Conservation (phyloP, 2,888 invertebrate species). For the Drosophila barbarae region DNA sequence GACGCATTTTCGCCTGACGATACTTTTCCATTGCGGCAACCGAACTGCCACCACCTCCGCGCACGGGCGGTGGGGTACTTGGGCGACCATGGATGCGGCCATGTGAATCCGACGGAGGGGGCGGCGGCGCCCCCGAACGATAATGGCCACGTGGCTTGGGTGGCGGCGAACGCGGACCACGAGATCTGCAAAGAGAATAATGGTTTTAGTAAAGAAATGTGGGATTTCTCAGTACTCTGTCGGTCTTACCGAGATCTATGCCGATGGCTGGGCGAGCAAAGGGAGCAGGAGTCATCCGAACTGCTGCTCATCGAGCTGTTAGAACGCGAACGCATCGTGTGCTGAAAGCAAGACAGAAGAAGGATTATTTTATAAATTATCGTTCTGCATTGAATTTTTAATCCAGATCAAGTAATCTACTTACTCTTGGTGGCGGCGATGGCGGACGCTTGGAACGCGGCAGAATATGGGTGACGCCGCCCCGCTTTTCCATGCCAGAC, state of each 20-base stretch:
- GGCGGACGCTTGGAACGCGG: conserved; percentile 80
- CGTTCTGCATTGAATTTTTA: not conserved
- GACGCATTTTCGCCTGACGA: conserved; percentile 76
- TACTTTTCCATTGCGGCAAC: conserved; percentile 72
- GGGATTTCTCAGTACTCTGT: not conserved
- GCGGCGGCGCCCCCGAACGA: conserved; percentile 66
- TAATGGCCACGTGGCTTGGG: conserved; percentile 78
- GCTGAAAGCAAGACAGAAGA: conserved; percentile 41
- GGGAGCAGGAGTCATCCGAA: conserved; percentile 91
- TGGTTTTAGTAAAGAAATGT: not conserved
- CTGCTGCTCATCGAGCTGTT: conserved; percentile 90
- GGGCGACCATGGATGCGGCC: conserved; percentile 77
- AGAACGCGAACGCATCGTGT: conserved; percentile 83
- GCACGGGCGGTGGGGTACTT: conserved; percentile 71
- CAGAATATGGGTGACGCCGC: conserved; percentile 70
- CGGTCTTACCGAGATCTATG: conserved; percentile 77
- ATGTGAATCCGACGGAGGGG: conserved; percentile 65
- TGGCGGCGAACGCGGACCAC: conserved; percentile 79
- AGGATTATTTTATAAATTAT: not conserved
- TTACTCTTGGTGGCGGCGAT: conserved; percentile 80
- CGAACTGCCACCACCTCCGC: conserved; percentile 46
- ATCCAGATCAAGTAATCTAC: conserved; percentile 16
- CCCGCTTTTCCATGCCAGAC: conserved; percentile 68
- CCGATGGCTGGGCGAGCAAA: conserved; percentile 85
- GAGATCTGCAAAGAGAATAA: conserved; percentile 47